phyloP scores from a whole-genome alignment of 2,888 invertebrate genomes.

The Phaonia tiefii region DNA sequence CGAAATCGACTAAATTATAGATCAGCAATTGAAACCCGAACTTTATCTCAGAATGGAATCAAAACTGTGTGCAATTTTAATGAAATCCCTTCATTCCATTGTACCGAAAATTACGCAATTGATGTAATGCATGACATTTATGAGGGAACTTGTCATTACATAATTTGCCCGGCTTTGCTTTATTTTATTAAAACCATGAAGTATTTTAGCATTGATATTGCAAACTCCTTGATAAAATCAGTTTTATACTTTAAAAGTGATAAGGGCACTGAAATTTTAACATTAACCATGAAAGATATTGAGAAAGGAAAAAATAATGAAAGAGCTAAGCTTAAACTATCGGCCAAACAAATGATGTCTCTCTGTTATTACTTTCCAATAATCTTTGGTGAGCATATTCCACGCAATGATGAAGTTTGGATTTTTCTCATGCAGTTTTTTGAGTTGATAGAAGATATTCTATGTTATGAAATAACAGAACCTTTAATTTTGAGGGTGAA shows the following conservation, averaged over 20 bases:
- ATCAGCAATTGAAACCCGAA: not conserved
- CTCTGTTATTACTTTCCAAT: constrained; percentile 47
- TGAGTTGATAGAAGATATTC: constrained; percentile 29
- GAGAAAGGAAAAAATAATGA: constrained; percentile 10
- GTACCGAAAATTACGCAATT: constrained; percentile 25
- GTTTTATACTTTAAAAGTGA: constrained; percentile 40
- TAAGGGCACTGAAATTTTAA: constrained; percentile 29
- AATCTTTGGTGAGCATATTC: constrained; percentile 55
- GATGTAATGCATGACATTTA: constrained; percentile 47
- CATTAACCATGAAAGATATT: too few relatives aligned
- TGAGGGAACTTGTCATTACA: constrained; percentile 50
- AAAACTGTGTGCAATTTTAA: constrained; percentile 43
- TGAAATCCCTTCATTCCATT: constrained; percentile 47
- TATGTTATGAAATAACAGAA: constrained; percentile 4
- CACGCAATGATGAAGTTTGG: constrained; percentile 51
- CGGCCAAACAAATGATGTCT: constrained; percentile 45
- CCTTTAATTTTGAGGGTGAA: not conserved
- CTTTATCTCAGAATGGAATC: constrained; percentile 25
- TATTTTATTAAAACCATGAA: constrained; percentile 24
- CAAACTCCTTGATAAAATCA: constrained; percentile 43
- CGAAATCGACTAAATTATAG: constrained; percentile 19
- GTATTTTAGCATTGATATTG: constrained; percentile 36
- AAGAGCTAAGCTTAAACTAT: constrained; percentile 45
- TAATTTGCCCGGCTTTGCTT: constrained; percentile 8
- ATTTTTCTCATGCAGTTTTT: constrained; percentile 33